Evolutionary conservation across 2,113 vertebrate genomes (phyloP).

Genomic region (Sphaerodactylus townsendi): DNA sequence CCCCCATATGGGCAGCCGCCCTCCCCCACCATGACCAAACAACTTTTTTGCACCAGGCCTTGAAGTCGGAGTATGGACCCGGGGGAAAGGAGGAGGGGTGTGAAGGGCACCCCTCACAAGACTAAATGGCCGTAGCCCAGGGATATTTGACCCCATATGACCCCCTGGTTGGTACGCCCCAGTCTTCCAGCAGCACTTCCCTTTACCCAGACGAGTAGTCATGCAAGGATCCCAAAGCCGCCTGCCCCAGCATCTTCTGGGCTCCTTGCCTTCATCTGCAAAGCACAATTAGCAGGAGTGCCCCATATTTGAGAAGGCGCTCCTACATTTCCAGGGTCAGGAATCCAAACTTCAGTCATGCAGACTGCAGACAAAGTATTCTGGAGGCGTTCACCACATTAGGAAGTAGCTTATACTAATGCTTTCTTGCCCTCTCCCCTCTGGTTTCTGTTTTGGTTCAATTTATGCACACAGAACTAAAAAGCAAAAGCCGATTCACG

Average conservation of each 20-base stretch:
- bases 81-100: no score
- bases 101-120: no score
- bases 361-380: not conserved
- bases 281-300: not conserved
- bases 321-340: not conserved
- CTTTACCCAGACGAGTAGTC: not conserved
- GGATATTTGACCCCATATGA: no score
- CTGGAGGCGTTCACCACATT: not conserved
- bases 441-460: not conserved
- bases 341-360: not conserved
- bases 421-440: not conserved
- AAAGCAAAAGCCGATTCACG: not conserved
- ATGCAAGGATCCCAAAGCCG: not conserved
- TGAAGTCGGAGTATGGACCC: no score
- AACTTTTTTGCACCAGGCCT: no score
- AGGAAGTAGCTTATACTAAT: not conserved
- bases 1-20: no score
- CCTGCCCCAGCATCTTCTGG: no score
- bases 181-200: no score
- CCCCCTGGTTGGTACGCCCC: no score
- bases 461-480: not conserved
- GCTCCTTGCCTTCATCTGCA: not conserved
- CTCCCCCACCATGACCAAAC: no score
- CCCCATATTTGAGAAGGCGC: not conserved
- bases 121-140: no score